A percentile compares a stretch with the other conserved stretches of the same genome.
phyloP scores from a whole-genome alignment of 2,113 vertebrate genomes.

The Lampris megalopsis region DNA sequence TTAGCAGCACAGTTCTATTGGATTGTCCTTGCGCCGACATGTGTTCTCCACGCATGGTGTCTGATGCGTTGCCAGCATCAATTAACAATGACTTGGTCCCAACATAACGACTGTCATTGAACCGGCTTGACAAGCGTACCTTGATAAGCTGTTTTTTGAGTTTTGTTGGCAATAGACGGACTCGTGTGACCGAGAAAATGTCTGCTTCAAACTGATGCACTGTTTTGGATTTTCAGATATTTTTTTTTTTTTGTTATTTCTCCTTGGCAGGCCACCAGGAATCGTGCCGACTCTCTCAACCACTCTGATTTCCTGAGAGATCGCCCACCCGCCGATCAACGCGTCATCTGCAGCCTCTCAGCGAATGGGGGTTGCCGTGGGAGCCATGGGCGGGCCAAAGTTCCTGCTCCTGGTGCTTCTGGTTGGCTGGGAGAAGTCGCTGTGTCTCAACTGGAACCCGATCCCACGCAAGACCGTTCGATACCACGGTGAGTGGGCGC shows the following conservation, averaged over 20 bases:
- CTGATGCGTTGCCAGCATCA: constrained; percentile 74
- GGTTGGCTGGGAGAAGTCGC: constrained; percentile 76
- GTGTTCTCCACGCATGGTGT: constrained; percentile 63
- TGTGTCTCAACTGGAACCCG: constrained; percentile 84
- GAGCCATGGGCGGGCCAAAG: constrained; percentile 74
- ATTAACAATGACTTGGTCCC: constrained; percentile 75
- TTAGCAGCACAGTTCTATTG: constrained; percentile 64
- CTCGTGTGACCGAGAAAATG: constrained; percentile 7
- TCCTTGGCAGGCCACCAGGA: constrained; percentile 53
- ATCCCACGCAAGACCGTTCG: constrained; percentile 83
- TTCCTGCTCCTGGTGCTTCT: constrained; percentile 78
- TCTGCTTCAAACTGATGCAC: constrained; percentile 44
- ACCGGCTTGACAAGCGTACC: constrained; percentile 66
- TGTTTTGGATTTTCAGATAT: constrained; percentile 20
- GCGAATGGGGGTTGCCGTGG: constrained; percentile 47
- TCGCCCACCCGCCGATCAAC: constrained; percentile 38
- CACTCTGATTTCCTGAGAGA: constrained; percentile 44
- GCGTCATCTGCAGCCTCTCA: constrained; percentile 16
- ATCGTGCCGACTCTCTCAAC: constrained; percentile 28
- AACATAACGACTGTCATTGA: constrained; percentile 71
- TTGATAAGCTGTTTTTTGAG: constrained; percentile 66
- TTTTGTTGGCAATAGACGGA: constrained; percentile 56
- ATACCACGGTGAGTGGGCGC: constrained; percentile 78
- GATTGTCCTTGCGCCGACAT: constrained; percentile 74
- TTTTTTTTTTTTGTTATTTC: constrained; percentile 14